phyloP scores from a whole-genome alignment of 2,113 vertebrate species.

The Pyxicephalus adspersus region DNA sequence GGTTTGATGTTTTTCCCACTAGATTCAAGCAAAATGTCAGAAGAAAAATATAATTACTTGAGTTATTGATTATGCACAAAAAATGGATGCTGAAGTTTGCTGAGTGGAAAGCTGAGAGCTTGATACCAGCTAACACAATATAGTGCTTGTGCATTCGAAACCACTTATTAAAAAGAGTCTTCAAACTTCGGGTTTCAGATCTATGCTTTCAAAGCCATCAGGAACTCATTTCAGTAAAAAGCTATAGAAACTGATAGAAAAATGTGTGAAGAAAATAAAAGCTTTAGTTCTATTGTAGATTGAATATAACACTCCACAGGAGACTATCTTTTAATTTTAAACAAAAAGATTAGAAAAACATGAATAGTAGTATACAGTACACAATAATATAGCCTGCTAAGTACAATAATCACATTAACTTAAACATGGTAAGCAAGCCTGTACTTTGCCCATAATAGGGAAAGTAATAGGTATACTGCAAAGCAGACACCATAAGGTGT shows the following conservation, averaged over 20 bases:
- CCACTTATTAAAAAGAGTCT: not conserved
- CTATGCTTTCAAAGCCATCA: not conserved
- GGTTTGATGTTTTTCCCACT: conserved; percentile 3
- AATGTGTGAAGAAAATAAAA: not conserved
- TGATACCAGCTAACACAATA: not conserved
- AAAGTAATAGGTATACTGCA: too few relatives aligned
- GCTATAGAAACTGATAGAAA: conserved; percentile 23
- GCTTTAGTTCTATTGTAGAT: not conserved
- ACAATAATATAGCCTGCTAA: not conserved
- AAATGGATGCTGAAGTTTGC: conserved; percentile 22
- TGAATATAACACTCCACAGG: not conserved
- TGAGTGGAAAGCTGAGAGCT: conserved; percentile 28
- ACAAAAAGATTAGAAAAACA: not conserved
- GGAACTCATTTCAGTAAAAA: not conserved
- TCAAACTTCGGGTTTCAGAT: not conserved
- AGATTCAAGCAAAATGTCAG: conserved; percentile 12
- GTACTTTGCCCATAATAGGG: too few relatives aligned
- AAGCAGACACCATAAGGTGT: too few relatives aligned
- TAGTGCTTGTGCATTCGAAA: not conserved
- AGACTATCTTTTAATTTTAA: not conserved
- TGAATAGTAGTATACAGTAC: not conserved
- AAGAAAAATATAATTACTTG: conserved; percentile 12
- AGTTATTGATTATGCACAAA: conserved; percentile 18
- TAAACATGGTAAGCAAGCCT: too few relatives aligned
- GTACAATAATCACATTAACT: not conserved